Percentiles rank a stretch among this genome's conserved stretches.
phyloP scores from a whole-genome alignment of 1,140 invertebrate species.

The Drosophila punjabiensis region DNA sequence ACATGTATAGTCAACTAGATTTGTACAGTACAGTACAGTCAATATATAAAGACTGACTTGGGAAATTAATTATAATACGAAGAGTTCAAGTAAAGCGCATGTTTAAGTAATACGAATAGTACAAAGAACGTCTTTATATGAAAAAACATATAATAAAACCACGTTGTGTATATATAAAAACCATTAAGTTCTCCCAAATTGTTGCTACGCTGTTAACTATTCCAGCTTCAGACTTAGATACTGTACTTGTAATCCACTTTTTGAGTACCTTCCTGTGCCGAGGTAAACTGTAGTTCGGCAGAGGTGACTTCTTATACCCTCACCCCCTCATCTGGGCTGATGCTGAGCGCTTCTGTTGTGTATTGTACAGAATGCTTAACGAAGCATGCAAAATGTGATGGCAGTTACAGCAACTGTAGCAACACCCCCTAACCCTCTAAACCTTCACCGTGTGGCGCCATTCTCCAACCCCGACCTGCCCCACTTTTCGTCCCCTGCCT shows the following conservation, averaged over 20 bases:
- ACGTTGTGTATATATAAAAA: neutral
- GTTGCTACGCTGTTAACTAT: neutral
- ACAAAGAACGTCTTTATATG: neutral
- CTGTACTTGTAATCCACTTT: neutral
- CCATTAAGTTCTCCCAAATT: neutral
- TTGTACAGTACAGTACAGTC: neutral
- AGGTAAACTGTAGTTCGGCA: conserved; percentile 4
- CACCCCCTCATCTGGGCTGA: conserved; percentile 6
- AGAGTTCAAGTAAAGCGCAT: neutral
- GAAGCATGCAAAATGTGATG: conserved; percentile 80
- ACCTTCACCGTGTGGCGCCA: neutral
- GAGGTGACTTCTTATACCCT: neutral
- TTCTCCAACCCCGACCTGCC: neutral
- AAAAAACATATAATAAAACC: neutral
- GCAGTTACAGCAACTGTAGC: conserved; percentile 20
- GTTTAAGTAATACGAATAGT: neutral
- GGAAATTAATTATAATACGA: neutral
- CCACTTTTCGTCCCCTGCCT: neutral
- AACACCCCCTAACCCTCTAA: neutral
- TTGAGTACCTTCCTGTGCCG: neutral
- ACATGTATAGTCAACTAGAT: conserved; percentile 2
- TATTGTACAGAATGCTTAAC: conserved; percentile 76
- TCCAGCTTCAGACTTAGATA: neutral
- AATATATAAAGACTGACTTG: neutral
- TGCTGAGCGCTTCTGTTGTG: conserved; percentile 31